Evolutionary conservation across 92 coral and sea anemone genomes (phyloP).

Genomic region (Porites rus): DNA sequence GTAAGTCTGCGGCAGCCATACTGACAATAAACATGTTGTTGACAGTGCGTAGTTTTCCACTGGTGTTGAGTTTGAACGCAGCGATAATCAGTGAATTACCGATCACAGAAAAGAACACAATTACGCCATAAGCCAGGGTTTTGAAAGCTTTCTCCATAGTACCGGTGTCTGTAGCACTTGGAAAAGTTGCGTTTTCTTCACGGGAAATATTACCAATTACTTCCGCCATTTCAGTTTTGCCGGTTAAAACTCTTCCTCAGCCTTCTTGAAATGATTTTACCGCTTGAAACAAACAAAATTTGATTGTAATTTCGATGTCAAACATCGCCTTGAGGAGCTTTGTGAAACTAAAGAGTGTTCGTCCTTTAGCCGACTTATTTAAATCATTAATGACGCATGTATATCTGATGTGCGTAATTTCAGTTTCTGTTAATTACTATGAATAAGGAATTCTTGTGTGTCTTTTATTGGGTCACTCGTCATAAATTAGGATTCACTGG

Average conservation of each 20-base stretch:
- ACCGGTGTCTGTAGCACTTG: background rate
- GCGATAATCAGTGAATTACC: constrained; percentile 61
- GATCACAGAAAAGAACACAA: constrained; percentile 39
- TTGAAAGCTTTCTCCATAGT: constrained; percentile 36
- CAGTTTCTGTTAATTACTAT: background rate
- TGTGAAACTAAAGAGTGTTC: background rate
- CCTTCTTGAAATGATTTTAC: background rate
- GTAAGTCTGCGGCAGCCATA: constrained; percentile 68
- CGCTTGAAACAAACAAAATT: background rate
- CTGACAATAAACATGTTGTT: constrained; percentile 68
- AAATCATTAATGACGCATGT: background rate
- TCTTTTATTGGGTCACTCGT: background rate
- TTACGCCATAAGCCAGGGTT: constrained; percentile 43
- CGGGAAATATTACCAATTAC: constrained; percentile 1
- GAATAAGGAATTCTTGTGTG: background rate
- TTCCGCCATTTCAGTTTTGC: background rate
- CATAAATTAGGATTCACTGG: background rate
- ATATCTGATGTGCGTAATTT: background rate
- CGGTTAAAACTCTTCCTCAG: background rate
- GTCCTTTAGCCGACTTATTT: background rate
- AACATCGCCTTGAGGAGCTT: no score
- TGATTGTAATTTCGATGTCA: no score
- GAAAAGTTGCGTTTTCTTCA: background rate
- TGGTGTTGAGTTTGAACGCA: constrained; percentile 54
- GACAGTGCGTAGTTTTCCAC: constrained; percentile 69